Evolutionary conservation across 2,797 vertebrate genomes (phyloP).

Genomic region (Falco cherrug): DNA sequence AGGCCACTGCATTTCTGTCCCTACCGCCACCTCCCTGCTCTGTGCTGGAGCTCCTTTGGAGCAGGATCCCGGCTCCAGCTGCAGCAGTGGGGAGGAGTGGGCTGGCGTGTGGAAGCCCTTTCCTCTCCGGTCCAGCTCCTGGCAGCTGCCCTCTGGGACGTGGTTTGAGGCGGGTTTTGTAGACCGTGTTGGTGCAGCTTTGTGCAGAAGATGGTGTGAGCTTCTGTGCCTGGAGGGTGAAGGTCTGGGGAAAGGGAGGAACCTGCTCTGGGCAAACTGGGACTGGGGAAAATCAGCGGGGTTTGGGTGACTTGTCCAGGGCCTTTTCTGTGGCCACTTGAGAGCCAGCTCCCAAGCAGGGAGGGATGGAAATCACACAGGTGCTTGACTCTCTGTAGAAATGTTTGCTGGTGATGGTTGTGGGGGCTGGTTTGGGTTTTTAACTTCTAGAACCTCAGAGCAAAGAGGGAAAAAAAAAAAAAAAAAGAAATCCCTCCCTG

Average conservation of each 20-base stretch:
- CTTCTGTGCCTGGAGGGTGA: background rate
- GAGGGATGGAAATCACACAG: background rate
- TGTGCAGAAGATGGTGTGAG: no score
- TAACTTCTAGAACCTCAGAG: constrained; percentile 35
- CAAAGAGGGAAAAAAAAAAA: background rate
- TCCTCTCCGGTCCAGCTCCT: background rate
- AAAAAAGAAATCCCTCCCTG: background rate
- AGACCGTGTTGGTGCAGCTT: background rate
- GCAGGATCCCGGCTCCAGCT: background rate
- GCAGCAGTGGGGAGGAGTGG: background rate
- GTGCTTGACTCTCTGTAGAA: background rate
- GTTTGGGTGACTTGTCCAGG: background rate
- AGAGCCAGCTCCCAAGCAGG: no score
- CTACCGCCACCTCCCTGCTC: background rate
- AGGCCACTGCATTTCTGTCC: background rate
- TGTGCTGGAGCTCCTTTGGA: rapidly evolving
- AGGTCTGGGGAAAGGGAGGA: background rate
- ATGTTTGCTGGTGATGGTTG: background rate
- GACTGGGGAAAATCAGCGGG: no score
- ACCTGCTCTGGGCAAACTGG: background rate
- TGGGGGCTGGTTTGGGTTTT: background rate
- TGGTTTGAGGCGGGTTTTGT: background rate
- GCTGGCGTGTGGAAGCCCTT: rapidly evolving
- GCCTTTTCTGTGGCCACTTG: background rate
- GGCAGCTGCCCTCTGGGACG: background rate